A percentile compares a stretch with the other conserved stretches of the same genome.
phyloP scores from a whole-genome alignment of 2,888 invertebrate genomes.

The Callosobruchus maculatus region DNA sequence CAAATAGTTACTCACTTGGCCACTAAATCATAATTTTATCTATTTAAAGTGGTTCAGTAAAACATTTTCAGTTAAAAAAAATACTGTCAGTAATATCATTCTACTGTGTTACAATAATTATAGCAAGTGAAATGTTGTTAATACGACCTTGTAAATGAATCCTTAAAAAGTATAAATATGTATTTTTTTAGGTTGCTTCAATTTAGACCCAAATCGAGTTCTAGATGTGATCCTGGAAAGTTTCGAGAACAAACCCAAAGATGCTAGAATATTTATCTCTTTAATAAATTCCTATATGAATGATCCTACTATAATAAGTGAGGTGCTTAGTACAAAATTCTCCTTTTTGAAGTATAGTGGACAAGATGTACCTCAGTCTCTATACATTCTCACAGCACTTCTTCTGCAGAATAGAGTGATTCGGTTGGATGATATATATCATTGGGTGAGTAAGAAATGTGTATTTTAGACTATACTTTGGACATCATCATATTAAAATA shows the following conservation, averaged over 20 bases:
- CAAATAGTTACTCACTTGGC: too few species aligned
- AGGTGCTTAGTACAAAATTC: constrained; percentile 93
- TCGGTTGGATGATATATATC: constrained; percentile 81
- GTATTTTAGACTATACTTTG: too few species aligned
- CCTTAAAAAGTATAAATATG: background rate
- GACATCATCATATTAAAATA: too few species aligned
- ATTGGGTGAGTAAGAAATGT: constrained; percentile 66
- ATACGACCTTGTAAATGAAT: too few species aligned
- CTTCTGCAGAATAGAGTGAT: constrained; percentile 86
- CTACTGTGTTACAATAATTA: too few species aligned
- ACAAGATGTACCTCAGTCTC: constrained; percentile 70
- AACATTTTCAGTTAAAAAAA: too few species aligned
- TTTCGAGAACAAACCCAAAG: constrained; percentile 83
- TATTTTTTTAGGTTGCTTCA: constrained; percentile 82
- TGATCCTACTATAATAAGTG: constrained; percentile 83
- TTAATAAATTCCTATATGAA: constrained; percentile 85
- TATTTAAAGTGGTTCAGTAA: too few species aligned
- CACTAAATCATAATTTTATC: too few species aligned
- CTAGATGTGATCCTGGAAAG: constrained; percentile 94
- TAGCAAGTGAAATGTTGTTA: too few species aligned
- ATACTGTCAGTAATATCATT: too few species aligned
- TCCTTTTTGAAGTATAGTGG: constrained; percentile 65
- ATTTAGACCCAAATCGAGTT: constrained; percentile 97
- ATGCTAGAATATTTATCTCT: constrained; percentile 79
- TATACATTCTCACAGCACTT: constrained; percentile 87